Conservation (phyloP, 2,888 invertebrate species). For the Margaritifera margaritifera region DNA sequence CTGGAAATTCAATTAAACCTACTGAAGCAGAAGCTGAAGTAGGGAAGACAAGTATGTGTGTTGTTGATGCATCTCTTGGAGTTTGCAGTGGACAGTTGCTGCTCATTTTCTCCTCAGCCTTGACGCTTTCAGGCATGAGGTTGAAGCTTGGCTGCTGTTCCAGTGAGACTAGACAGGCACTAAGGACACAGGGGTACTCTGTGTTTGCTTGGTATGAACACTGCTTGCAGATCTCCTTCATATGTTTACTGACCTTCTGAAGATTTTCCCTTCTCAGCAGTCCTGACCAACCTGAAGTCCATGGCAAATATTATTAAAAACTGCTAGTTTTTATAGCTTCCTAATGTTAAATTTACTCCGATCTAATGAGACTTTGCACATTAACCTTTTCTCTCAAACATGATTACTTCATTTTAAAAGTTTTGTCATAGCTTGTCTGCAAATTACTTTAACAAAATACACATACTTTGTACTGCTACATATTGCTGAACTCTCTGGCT, state of each 20-base stretch:
- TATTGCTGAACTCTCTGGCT: no score
- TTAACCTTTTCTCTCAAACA: no score
- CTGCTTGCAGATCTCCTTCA: slow-evolving; percentile 92
- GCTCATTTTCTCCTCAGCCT: slow-evolving; percentile 68
- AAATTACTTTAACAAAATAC: no score
- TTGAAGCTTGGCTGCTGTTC: slow-evolving; percentile 91
- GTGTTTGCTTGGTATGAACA: slow-evolving; percentile 85
- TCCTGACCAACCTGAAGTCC: slow-evolving; percentile 87
- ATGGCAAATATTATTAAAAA: background rate
- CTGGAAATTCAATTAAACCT: background rate
- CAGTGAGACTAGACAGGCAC: slow-evolving; percentile 97
- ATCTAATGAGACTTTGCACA: no score
- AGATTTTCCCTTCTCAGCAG: slow-evolving; percentile 92
- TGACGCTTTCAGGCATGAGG: slow-evolving; percentile 71
- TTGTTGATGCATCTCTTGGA: slow-evolving; percentile 96
- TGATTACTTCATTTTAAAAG: no score
- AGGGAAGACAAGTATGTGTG: slow-evolving; percentile 98
- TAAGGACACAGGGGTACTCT: slow-evolving; percentile 92
- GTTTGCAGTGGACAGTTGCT: slow-evolving; percentile 81
- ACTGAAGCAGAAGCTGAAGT: slow-evolving; percentile 78
- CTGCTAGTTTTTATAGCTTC: background rate
- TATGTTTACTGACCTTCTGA: slow-evolving; percentile 86
- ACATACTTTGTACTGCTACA: no score
- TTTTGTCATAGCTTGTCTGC: no score
- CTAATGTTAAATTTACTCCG: no score